Base-by-base conservation (phyloP, 2,888 invertebrate species). In the Sialis lutaria region DNA sequence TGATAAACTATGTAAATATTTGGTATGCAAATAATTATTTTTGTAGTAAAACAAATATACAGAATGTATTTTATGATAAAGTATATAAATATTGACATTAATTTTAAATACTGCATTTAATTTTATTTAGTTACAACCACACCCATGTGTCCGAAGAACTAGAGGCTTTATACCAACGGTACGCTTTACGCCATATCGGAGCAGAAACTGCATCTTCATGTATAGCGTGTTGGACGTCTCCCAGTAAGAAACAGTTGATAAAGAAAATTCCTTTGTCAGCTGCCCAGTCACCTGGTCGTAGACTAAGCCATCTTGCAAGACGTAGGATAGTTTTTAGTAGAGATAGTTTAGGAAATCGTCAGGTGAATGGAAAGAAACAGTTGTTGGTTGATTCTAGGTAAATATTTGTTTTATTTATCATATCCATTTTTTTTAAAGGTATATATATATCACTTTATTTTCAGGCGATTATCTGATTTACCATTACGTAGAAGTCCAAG, bases 251-350 rank as follows among this genome's bases (percentile, higher is more conserved):
- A 56, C 64, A 74, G 44, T 74, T 69, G 55, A 58, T 74, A 49
- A 66, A 79, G 33, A 69, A 73, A 50, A 22, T 22, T 22, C 22
- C 22, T 22, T 75, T 74, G 70, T 67, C 59, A 12, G 58, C 56
- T 52, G 55, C 57, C 22, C 57, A 59, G 34, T 86, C 86, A 2
- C 85, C 87, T 0, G 85, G 85, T 0, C 74, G 82, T 50, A 70
- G 86, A 6, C 63, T 87, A 12, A 86, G 82, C 49, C 85, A 87
- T 58, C 66, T 87, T 55, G 85, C 86, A 1, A 74, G 78, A 47
- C 69, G 87, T 6, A 69, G 84, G 45, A 79, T 80, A 54, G 77
- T 82, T 2, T 87, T 87, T 62, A 83, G 82, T 47, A 83, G 79
- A 42, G 80, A 81, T 0, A 75, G 73, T 60, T 60, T 79, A 50